Conservation (phyloP, 2,113 vertebrate species). For the Ceyx cyanopectus region DNA sequence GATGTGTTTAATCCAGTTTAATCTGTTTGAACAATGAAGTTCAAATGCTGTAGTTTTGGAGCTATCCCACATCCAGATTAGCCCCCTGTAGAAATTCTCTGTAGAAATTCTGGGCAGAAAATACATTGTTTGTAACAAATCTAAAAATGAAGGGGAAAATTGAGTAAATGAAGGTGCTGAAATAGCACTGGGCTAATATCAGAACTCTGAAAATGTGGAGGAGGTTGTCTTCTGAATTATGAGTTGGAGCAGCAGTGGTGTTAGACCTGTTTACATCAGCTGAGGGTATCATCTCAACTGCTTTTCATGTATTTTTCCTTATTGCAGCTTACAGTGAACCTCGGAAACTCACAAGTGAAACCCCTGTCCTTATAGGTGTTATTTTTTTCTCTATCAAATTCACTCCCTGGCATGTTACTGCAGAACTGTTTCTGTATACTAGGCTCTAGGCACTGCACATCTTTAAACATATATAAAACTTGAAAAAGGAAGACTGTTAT, state of each 20-base stretch:
- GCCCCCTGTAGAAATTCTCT: background rate
- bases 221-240: background rate
- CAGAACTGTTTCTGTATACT: background rate
- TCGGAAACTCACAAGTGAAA: background rate
- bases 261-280: background rate
- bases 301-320: background rate
- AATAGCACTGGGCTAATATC: background rate
- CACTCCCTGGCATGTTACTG: background rate
- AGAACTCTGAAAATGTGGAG: background rate
- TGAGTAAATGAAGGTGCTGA: background rate
- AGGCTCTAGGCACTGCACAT: background rate
- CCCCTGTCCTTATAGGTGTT: background rate
- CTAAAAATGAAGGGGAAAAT: background rate
- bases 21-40: background rate
- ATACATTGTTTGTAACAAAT: background rate
- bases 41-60: background rate
- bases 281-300: background rate
- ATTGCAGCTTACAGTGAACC: background rate
- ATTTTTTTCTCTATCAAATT: background rate
- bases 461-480: slow-evolving; percentile 14
- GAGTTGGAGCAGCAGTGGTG: background rate
- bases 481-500: background rate
- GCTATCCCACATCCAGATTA: background rate
- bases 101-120: background rate
- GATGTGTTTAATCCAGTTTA: background rate